Conservation (phyloP, 2,888 invertebrate species). For the Zootermopsis nevadensis region DNA sequence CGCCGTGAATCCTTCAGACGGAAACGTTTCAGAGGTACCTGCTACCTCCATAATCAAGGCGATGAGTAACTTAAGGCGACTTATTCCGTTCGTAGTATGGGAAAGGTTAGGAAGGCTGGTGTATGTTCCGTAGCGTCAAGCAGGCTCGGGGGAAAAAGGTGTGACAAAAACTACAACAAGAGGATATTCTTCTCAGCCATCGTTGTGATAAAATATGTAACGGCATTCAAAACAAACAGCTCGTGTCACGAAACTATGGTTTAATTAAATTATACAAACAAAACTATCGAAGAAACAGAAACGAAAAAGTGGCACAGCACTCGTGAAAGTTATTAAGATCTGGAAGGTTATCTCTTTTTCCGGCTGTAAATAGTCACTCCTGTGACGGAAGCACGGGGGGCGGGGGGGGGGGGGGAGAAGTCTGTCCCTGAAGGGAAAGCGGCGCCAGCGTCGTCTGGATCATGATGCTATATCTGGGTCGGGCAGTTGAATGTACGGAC, state of each 20-base stretch:
- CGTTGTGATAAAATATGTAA: not conserved
- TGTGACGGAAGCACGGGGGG: not conserved
- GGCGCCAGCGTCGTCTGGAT: conserved; percentile 35
- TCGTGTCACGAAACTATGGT: not conserved
- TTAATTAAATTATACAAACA: not conserved
- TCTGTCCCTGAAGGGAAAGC: not conserved
- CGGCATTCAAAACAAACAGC: no score
- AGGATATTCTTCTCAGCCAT: no score
- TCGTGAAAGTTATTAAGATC: not conserved
- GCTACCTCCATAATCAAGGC: no score
- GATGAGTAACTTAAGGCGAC: no score
- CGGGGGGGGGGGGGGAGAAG: not conserved
- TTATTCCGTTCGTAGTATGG: no score
- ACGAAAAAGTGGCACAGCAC: not conserved
- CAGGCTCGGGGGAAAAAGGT: no score
- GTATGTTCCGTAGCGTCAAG: no score
- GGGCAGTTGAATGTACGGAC: conserved; percentile 33
- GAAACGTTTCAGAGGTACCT: no score
- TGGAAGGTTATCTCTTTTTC: not conserved
- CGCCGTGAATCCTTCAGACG: no score
- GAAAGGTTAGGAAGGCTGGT: no score
- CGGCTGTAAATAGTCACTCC: conserved; percentile 5
- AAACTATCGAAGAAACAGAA: not conserved
- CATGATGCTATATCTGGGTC: conserved; percentile 31
- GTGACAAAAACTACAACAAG: not conserved